A percentile compares a stretch with the other conserved stretches of the same genome.
Evolutionary conservation across 2,113 vertebrate species (phyloP).

Genomic region (Tichodroma muraria): DNA sequence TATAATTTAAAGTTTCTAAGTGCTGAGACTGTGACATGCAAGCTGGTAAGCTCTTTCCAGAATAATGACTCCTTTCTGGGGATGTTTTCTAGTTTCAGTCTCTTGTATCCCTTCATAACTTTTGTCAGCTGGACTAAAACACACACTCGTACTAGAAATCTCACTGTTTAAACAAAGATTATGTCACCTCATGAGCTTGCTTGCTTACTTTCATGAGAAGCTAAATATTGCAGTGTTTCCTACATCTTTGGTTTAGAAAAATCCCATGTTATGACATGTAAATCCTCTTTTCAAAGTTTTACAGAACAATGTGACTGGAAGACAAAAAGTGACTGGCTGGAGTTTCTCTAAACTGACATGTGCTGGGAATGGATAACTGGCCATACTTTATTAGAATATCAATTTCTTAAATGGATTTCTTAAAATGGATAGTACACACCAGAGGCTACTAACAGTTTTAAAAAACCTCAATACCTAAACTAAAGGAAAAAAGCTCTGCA

Average conservation of each 20-base stretch:
- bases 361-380: neutral
- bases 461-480: neutral
- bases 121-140: neutral
- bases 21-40: neutral
- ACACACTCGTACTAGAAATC: neutral
- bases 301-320: neutral
- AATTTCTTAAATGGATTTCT: neutral
- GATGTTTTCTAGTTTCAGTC: neutral
- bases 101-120: neutral
- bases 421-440: neutral
- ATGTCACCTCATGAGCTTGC: neutral
- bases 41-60: neutral
- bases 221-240: neutral
- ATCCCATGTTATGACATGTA: neutral
- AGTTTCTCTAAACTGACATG: neutral
- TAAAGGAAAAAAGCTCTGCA: rapidly evolving
- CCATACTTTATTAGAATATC: neutral
- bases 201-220: neutral
- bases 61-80: neutral
- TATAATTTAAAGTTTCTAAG: neutral
- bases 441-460: neutral
- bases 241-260: neutral
- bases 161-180: neutral
- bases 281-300: neutral
- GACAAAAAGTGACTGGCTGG: neutral